These are phyloP conservation scores for Tetragonisca angustula DNA, from an alignment of 2,888 invertebrate genomes.

Conservation along the genomic window DNA sequence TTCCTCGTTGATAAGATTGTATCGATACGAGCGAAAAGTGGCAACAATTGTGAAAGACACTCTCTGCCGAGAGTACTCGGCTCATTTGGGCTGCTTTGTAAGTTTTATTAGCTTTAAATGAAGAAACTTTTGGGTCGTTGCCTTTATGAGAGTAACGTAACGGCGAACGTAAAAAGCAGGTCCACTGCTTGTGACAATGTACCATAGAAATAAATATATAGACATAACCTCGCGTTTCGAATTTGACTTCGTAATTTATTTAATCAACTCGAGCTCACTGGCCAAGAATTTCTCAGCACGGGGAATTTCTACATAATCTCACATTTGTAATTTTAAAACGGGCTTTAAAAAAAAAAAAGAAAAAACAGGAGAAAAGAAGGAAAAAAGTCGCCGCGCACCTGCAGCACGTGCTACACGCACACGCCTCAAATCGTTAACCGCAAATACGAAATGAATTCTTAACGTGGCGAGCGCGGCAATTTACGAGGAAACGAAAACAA, in stretches of 20 bases:
- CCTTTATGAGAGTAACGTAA: not conserved
- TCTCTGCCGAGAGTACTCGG: too few species aligned
- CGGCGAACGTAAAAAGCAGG: not conserved
- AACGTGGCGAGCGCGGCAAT: not conserved
- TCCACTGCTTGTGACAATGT: not conserved
- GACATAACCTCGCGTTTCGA: too few species aligned
- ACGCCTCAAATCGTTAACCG: not conserved
- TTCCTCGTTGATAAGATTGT: not conserved
- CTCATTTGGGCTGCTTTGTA: not conserved
- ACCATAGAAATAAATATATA: not conserved
- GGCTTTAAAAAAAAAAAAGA: too few species aligned
- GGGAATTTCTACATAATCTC: too few species aligned
- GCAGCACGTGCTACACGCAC: not conserved
- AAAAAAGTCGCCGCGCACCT: not conserved
- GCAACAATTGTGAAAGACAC: not conserved
- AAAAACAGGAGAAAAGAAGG: not conserved
- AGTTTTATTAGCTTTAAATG: conserved; percentile 2
- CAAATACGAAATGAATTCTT: not conserved
- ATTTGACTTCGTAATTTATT: too few species aligned
- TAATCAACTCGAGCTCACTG: too few species aligned
- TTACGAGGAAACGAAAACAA: not conserved
- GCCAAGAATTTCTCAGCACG: too few species aligned
- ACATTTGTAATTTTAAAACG: too few species aligned
- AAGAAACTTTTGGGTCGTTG: not conserved
- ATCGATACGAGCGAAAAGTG: not conserved